A percentile compares a stretch with the other conserved stretches of the same genome.
phyloP scores from a whole-genome alignment of 2,888 invertebrate species.

The Eupithecia centaureata region DNA sequence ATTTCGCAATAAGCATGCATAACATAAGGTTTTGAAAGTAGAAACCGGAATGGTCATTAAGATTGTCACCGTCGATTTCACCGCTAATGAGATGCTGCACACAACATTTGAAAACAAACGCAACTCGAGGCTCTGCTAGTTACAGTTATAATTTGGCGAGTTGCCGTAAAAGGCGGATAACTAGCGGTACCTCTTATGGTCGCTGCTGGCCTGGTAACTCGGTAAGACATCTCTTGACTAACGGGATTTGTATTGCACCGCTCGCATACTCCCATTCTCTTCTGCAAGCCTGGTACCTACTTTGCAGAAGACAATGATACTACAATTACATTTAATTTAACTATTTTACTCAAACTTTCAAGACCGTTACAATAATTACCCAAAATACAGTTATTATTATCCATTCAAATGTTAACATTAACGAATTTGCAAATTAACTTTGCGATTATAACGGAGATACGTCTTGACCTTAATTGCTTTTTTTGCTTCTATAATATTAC shows the following conservation, averaged over 20 bases:
- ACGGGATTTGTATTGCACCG: conserved; percentile 61
- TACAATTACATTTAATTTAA: not conserved
- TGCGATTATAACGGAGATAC: conserved; percentile 35
- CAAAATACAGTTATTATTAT: conserved; percentile 31
- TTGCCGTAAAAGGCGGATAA: conserved; percentile 66
- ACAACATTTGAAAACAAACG: conserved; percentile 55
- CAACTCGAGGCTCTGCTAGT: conserved; percentile 48
- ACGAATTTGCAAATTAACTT: conserved; percentile 39
- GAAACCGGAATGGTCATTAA: conserved; percentile 56
- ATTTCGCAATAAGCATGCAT: conserved; percentile 38
- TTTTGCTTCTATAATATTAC: not conserved
- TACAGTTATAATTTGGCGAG: conserved; percentile 76
- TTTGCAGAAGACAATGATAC: conserved; percentile 29
- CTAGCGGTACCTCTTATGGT: conserved; percentile 73
- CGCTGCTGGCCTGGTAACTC: conserved; percentile 59
- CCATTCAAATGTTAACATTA: conserved; percentile 30
- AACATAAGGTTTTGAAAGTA: conserved; percentile 55
- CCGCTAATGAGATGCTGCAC: conserved; percentile 61
- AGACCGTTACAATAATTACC: conserved; percentile 32
- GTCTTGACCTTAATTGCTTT: conserved; percentile 18
- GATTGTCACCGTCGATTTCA: conserved; percentile 60
- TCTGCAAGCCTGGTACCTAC: conserved; percentile 29
- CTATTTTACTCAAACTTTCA: conserved; percentile 1
- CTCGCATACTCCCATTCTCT: conserved; percentile 50
- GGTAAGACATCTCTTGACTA: conserved; percentile 55